Evolutionary conservation across 2,797 vertebrate genomes (phyloP).

Genomic region (Psittacula derbiana): DNA sequence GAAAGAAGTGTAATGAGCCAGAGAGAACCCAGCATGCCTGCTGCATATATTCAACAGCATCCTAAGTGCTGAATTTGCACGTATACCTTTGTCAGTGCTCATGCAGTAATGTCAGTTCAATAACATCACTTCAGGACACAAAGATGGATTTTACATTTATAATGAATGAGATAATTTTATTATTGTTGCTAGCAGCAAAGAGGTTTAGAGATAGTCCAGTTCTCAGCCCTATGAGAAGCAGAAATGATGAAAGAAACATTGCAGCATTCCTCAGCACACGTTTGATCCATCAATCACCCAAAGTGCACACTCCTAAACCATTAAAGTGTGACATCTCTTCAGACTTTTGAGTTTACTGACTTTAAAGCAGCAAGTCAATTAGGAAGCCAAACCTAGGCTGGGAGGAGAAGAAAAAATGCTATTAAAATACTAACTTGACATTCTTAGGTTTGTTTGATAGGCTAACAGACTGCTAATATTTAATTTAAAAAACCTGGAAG

Average conservation of each 20-base stretch:
- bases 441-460: constrained; percentile 64
- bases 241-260: constrained; percentile 28
- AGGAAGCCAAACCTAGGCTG: constrained; percentile 21
- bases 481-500: constrained; percentile 57
- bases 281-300: constrained; percentile 76
- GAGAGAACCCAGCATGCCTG: background rate
- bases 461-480: constrained; percentile 57
- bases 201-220: background rate
- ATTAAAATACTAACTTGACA: constrained; percentile 50
- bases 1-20: constrained; percentile 4
- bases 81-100: background rate
- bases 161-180: constrained; percentile 39
- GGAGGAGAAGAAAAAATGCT: constrained; percentile 2
- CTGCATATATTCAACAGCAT: background rate
- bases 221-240: background rate
- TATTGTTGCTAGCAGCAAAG: constrained; percentile 25
- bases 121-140: constrained; percentile 2
- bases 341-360: constrained; percentile 51
- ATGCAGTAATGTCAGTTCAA: background rate
- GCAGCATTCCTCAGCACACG: background rate
- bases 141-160: constrained; percentile 25
- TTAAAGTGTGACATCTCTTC: constrained; percentile 72
- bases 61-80: background rate
- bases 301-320: constrained; percentile 64
- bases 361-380: constrained; percentile 61